Percentiles rank a stretch among this genome's conserved stretches.
phyloP scores from a whole-genome alignment of 2,797 vertebrate genomes.

The Naso thynnoides region DNA sequence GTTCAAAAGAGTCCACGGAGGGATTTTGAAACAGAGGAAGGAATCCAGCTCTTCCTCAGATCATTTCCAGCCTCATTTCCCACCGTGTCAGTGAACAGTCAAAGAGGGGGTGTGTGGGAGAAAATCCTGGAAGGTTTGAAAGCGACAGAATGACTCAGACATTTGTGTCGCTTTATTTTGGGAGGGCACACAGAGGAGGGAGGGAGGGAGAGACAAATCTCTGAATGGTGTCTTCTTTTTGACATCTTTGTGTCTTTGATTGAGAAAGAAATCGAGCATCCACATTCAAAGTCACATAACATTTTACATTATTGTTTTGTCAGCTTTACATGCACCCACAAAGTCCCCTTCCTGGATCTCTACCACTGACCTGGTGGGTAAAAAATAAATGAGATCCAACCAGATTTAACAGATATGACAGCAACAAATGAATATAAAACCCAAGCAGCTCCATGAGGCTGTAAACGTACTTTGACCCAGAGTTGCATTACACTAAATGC shows the following conservation, averaged over 20 bases:
- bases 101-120: not conserved
- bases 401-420: not conserved
- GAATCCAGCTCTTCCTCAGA: conserved; percentile 63
- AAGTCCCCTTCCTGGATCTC: not conserved
- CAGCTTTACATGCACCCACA: conserved; percentile 2
- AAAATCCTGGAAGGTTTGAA: conserved; percentile 39
- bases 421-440: not conserved
- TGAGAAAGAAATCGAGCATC: not conserved
- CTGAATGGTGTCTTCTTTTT: not conserved
- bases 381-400: not conserved
- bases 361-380: not conserved
- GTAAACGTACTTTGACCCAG: not conserved
- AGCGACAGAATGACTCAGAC: conserved; percentile 34
- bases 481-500: not conserved
- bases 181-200: not conserved
- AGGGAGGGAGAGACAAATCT: not conserved
- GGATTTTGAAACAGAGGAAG: conserved; percentile 62
- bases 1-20: conserved; percentile 60
- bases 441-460: not conserved
- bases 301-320: not conserved
- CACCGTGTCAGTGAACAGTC: conserved; percentile 45
- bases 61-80: conserved; percentile 67
- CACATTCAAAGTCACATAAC: not conserved
- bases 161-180: conserved; percentile 23
- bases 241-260: not conserved